phyloP scores from a whole-genome alignment of 2,888 invertebrate genomes.

The Agrilus cyanescens region DNA sequence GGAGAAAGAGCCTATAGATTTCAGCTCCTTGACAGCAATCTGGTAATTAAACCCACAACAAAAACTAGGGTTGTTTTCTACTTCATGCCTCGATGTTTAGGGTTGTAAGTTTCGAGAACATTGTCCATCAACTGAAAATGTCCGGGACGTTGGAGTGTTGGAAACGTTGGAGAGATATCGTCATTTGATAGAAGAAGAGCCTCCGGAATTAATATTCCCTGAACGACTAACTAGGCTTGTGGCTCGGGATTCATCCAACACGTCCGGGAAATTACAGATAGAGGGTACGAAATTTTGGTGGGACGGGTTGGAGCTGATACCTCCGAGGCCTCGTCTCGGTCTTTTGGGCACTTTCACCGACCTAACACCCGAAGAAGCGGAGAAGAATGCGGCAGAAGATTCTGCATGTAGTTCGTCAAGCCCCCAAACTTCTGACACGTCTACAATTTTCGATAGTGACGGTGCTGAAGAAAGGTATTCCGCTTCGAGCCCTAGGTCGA shows the following conservation, averaged over 20 bases:
- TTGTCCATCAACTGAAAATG: slow-evolving; percentile 48
- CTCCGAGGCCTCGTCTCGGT: slow-evolving; percentile 50
- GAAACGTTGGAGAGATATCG: slow-evolving; percentile 46
- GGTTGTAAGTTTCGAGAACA: slow-evolving; percentile 68
- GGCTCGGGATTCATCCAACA: slow-evolving; percentile 33
- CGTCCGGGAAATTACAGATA: slow-evolving; percentile 13
- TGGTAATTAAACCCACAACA: slow-evolving; percentile 13
- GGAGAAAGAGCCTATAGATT: slow-evolving; percentile 74
- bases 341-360: slow-evolving; percentile 38
- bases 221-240: slow-evolving; percentile 56
- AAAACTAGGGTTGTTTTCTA: too few relatives aligned
- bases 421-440: slow-evolving; percentile 8
- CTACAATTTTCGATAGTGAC: slow-evolving; percentile 12
- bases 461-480: slow-evolving; percentile 27
- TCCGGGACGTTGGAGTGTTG: slow-evolving; percentile 55
- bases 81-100: background rate
- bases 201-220: slow-evolving; percentile 55
- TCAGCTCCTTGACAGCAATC: slow-evolving; percentile 53
- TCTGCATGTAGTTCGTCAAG: slow-evolving; percentile 8
- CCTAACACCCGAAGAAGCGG: slow-evolving; percentile 2
- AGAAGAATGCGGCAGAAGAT: slow-evolving; percentile 6
- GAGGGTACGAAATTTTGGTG: slow-evolving; percentile 54
- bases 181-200: slow-evolving; percentile 49
- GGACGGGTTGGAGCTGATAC: slow-evolving; percentile 56
- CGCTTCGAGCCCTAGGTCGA: background rate